These are phyloP conservation scores for Prosapia bicincta DNA, from an alignment of 2,888 invertebrate genomes.

Conservation along the genomic window DNA sequence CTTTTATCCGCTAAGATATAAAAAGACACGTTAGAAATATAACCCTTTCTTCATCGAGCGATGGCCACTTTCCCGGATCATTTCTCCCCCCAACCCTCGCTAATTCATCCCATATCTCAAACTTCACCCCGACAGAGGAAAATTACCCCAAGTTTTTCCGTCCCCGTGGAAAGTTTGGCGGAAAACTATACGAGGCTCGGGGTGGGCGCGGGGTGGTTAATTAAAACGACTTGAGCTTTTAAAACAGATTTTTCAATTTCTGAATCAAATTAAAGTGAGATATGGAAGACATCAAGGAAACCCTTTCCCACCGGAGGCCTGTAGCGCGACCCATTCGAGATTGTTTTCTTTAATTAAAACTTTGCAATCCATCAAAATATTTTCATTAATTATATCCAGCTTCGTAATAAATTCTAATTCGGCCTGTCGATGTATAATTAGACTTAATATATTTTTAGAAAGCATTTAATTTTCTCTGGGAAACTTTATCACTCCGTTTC, in stretches of 20 bases:
- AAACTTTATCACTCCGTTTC: neutral
- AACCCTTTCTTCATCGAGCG: slow-evolving; percentile 1
- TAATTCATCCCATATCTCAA: slow-evolving; percentile 16
- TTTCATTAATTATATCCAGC: neutral
- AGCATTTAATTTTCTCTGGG: neutral
- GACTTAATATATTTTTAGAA: neutral
- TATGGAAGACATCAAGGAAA: slow-evolving; percentile 25
- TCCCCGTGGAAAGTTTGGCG: slow-evolving; percentile 5
- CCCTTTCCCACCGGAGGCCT: neutral
- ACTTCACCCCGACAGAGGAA: slow-evolving; percentile 6
- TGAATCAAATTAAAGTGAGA: slow-evolving; percentile 36
- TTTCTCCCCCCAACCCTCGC: neutral
- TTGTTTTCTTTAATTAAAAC: slow-evolving; percentile 2
- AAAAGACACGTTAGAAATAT: neutral
- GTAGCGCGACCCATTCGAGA: neutral
- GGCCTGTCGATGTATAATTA: neutral
- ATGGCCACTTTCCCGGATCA: slow-evolving; percentile 6
- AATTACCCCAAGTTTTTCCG: slow-evolving; percentile 16
- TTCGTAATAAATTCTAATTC: neutral
- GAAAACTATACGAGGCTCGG: neutral
- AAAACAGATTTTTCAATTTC: slow-evolving; percentile 35
- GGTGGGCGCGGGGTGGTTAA: neutral
- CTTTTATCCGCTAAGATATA: neutral
- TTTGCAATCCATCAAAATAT: neutral
- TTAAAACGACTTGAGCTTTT: slow-evolving; percentile 10